phyloP scores from a whole-genome alignment of 2,797 vertebrate genomes.

The Enteromius treurensis region DNA sequence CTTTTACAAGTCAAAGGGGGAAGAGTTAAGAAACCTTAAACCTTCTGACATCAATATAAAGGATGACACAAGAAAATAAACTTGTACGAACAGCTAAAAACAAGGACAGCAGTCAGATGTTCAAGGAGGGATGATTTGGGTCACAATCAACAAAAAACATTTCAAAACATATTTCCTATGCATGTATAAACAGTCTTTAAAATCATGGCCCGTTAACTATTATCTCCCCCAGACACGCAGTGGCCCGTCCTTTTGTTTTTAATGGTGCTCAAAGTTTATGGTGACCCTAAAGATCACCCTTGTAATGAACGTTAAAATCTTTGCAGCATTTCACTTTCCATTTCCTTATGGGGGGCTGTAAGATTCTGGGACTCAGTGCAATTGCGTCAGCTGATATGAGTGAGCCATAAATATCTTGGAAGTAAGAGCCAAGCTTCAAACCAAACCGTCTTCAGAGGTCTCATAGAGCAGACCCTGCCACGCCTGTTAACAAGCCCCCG shows the following conservation, averaged over 20 bases:
- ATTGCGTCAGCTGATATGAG: conserved; percentile 74
- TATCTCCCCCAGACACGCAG: not conserved
- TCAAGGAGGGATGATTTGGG: not conserved
- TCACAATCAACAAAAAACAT: conserved; percentile 1
- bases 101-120: not conserved
- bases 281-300: conserved; percentile 36
- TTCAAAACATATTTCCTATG: not conserved
- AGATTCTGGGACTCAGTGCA: conserved; percentile 68
- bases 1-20: conserved; percentile 64
- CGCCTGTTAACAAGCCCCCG: not conserved
- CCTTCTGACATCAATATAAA: conserved; percentile 37
- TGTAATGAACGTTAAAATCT: conserved; percentile 60
- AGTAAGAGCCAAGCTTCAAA: conserved; percentile 73
- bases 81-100: conserved; percentile 1
- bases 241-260: not conserved
- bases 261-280: not conserved
- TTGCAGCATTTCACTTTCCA: conserved; percentile 68
- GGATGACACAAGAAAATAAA: conserved; percentile 3
- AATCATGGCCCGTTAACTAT: not conserved
- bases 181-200: not conserved
- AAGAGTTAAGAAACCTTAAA: conserved; percentile 69
- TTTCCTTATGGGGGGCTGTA: conserved; percentile 70
- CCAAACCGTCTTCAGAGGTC: conserved; percentile 38
- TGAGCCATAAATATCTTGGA: conserved; percentile 78
- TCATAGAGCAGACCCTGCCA: conserved; percentile 6